These are phyloP conservation scores for Decapterus maruadsi DNA, from an alignment of 2,797 vertebrate species.

Conservation along the genomic window DNA sequence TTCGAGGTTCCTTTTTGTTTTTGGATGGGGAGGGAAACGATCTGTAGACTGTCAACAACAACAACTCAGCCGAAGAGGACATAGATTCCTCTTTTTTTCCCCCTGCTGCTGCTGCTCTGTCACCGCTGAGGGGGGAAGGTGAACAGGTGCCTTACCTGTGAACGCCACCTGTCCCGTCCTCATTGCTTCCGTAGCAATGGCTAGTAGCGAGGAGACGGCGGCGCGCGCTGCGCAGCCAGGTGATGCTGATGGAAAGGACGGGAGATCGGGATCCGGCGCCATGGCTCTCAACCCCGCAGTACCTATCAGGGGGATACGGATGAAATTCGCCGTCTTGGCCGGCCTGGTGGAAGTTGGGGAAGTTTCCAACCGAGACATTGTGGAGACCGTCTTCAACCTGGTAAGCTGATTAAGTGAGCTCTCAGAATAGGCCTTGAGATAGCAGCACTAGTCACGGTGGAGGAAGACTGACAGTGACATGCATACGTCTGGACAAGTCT, in stretches of 20 bases:
- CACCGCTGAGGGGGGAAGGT: constrained; percentile 55
- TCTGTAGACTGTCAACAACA: constrained; percentile 56
- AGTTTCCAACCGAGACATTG: constrained; percentile 94
- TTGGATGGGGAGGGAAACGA: constrained; percentile 73
- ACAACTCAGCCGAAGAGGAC: constrained; percentile 60
- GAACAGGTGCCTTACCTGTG: constrained; percentile 87
- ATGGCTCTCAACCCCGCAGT: constrained; percentile 88
- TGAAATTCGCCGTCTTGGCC: constrained; percentile 96
- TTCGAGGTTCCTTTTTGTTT: constrained; percentile 24
- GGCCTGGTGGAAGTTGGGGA: constrained; percentile 96
- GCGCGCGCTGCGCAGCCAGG: constrained; percentile 71
- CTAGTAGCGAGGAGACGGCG: constrained; percentile 88
- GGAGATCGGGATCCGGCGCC: constrained; percentile 65
- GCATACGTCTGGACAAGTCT: constrained; percentile 35
- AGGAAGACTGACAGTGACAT: constrained; percentile 15
- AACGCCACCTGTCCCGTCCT: constrained; percentile 73
- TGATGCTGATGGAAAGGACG: constrained; percentile 70
- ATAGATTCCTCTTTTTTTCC: constrained; percentile 24
- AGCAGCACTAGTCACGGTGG: constrained; percentile 41
- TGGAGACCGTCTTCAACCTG: constrained; percentile 98
- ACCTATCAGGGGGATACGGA: constrained; percentile 94
- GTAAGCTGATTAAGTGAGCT: constrained; percentile 88
- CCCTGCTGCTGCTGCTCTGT: constrained; percentile 14
- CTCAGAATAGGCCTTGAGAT: constrained; percentile 71
- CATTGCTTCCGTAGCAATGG: constrained; percentile 84